Evolutionary conservation across 2,113 vertebrate genomes (phyloP), one percentile per base, ranked within the genome.

Genomic region (Saguinus midas): DNA sequence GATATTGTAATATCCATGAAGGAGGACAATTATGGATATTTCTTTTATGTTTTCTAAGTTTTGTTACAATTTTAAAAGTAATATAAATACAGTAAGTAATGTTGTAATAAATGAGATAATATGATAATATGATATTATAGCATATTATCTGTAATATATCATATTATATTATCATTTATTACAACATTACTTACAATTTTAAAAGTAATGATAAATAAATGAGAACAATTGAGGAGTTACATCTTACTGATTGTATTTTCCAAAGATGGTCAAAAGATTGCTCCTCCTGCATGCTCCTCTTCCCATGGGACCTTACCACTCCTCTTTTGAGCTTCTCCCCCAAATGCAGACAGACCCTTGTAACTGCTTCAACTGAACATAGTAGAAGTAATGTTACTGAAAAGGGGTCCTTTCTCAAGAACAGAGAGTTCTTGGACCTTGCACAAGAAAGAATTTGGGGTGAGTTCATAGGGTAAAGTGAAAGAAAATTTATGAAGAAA

Each of bases 1-100:
- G n/a, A n/a, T n/a, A n/a, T n/a, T n/a, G n/a, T n/a, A n/a, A n/a
- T n/a, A n/a, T n/a, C 29, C 61, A 17, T 50, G 66, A 84, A 80
- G 45, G 45, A 76, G 23, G 23, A 25, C 14, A 16, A 57, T 50
- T 50, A 18, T n/a, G 12, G 27, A 85, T 88, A 73, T 87, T 80
- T 73, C 79, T 86, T 25, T 86, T 50, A 88, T 52, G 17, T 91
- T 96, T 95, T 88, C 61, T 11, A 93, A 78, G 25, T 80, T 87
- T 66, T 73, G 18, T 73, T 84, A 25, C n/a, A 48, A 48, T 48
- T 48, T 48, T 48, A 48, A 48, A 45, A 48, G 45, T 48, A 48
- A 48, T 11, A 48, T 48, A 48, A 48, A 48, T 48, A 48, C 10
- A 48, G 50, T 81, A 76, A 52, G 72, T 79, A 64, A 66, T 45